Evolutionary conservation across 1,140 invertebrate genomes (phyloP), one percentile per base, ranked within the genome.

Genomic region (Drosophila insularis): DNA sequence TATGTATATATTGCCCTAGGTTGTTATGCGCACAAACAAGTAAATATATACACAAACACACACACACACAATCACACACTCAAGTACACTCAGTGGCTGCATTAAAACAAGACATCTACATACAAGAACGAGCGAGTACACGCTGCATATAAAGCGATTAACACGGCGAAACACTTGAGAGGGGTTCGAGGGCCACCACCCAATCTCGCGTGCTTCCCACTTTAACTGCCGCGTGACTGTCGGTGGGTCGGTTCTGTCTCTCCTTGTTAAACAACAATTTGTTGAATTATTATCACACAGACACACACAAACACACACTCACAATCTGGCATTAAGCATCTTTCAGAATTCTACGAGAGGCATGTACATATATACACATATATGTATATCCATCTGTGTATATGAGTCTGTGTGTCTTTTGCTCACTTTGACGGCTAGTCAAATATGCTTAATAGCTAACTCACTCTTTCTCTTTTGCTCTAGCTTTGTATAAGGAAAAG

Each of bases 71-170:
- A 1, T 35, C 32, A 27, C 54, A 68, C 39, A 71, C 63, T 10
- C 67, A 69, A 39, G 37, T 32, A 63, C 56, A 60, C 37, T 23
- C 67, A 71, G 63, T 70, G 74, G 63, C 68, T 87, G 82, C 78
- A 87, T 82, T 86, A 86, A 86, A 77, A 82, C 75, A 86, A 86
- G 82, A 86, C 82, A 86, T 86, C 79, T 54, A 54, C 62, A 35
- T 54, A 54, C 62, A 31, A 63, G 27, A 61, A 56, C 59, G 21
- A 31, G 23, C 56, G 27, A 14, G 53, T 59, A 73, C 70, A 53
- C 71, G 82, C 75, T 86, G 82, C 82, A 86, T 85, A 86, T 86
- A 86, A 87, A 86, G 82, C 82, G 82, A 86, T 86, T 86, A 86
- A 86, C 82, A 76, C 82, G 81, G 63, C 68, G 75, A 78, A 27